phyloP scores from a whole-genome alignment of 2,113 vertebrate species.

The Microtus ochrogaster region DNA sequence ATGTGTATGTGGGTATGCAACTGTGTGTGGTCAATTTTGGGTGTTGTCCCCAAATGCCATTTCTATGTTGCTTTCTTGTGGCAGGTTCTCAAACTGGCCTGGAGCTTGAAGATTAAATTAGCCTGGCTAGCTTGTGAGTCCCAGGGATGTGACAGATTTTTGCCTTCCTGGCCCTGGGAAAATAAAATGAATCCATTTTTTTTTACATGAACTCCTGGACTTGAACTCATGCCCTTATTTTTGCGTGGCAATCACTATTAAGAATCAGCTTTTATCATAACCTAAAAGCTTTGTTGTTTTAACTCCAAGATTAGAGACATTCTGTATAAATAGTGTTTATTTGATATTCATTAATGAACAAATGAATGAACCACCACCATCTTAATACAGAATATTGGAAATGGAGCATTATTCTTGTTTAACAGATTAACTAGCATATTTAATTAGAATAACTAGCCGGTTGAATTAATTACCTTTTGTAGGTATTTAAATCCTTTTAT shows the following conservation, averaged over 20 bases:
- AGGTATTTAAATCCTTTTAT: constrained; percentile 63
- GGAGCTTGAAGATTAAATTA: not conserved
- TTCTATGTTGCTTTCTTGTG: not conserved
- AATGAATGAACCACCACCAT: constrained; percentile 31
- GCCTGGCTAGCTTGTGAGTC: not conserved
- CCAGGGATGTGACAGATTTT: not conserved
- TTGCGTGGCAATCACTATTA: too few species aligned
- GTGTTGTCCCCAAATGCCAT: not conserved
- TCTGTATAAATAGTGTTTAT: not conserved
- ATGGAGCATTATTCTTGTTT: constrained; percentile 56
- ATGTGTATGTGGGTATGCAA: too few species aligned
- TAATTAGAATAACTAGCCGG: constrained; percentile 37
- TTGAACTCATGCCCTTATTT: not conserved
- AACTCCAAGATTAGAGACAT: not conserved
- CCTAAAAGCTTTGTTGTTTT: not conserved
- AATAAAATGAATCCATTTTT: not conserved
- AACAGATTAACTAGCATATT: not conserved
- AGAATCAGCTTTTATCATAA: not conserved
- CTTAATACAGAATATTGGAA: constrained; percentile 3
- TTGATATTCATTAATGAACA: constrained; percentile 30
- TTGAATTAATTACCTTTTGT: constrained; percentile 53
- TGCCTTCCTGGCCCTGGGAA: not conserved
- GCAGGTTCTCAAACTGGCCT: not conserved
- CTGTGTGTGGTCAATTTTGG: not conserved
- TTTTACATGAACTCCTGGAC: not conserved